Base-by-base conservation (phyloP, 2,888 invertebrate genomes). In the Tryphoninae sp. region DNA sequence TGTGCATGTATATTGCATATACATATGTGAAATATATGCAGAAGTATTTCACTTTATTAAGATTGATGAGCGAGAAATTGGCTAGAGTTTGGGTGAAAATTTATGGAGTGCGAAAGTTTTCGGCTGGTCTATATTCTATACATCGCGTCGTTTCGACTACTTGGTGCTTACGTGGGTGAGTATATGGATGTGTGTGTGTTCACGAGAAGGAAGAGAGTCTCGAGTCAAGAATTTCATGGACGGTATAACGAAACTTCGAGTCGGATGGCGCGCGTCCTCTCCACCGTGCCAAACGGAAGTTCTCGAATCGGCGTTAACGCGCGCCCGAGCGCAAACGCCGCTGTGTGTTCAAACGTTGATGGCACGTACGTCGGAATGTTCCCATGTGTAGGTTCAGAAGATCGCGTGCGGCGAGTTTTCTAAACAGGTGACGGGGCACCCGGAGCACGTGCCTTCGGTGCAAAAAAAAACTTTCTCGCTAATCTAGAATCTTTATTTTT, bases 211-310 rank as follows among this genome's bases (percentile, higher is more conserved):
- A 79, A 82, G 58, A 78, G 78, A 74, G 80, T 69, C 68, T 33
- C 64, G 67, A 82, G 68, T 80, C 73, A 71, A 80, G 80, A 80
- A 80, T 82, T 19, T 82, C 79, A 77, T 77, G 76, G 22, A 82
- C 73, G 82, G 49, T 74, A 71, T 71, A 69, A 74, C 80, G 73
- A 77, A 77, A 80, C 59, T 68, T 68, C 73, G 72, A 26, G 40
- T 77, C 82, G 82, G 64, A 73, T 77, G 77, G 77, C 82, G 69
- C 82, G 79, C 82, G 75, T 8, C 73, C 69, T 69, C 68, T 53
- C 49, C 49, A 33, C 65, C 74, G 71, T 80, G 69, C 79, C 82
- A 82, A 80, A 75, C 83, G 83, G 83, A 83, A 83, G 83, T 81
- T 82, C 82, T 77, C 71, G 68, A 53, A 53, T 64, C 80, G 73